Percentiles rank a stretch among this genome's conserved stretches.
Conservation (phyloP, 2,113 vertebrate species). For the Mormyrus iriodes region DNA sequence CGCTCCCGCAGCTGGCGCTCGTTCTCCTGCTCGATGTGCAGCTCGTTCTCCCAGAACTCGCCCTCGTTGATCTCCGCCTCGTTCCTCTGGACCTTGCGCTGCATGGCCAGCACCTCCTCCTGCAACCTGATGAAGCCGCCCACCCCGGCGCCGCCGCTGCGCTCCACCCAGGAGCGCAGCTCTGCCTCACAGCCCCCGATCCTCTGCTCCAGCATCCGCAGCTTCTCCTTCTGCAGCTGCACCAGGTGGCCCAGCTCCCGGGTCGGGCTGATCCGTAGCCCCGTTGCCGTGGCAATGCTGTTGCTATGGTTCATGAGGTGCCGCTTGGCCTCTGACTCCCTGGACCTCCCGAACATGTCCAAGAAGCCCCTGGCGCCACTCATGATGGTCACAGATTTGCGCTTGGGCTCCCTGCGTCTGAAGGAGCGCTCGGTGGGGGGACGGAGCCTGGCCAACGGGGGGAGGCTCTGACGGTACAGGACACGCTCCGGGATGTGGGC, state of each 20-base stretch:
- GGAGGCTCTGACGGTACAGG: constrained; percentile 85
- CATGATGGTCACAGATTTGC: constrained; percentile 92
- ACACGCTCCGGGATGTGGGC: constrained; percentile 80
- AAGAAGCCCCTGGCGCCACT: constrained; percentile 81
- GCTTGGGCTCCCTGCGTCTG: constrained; percentile 81
- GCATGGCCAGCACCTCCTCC: constrained; percentile 79
- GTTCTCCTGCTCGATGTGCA: constrained; percentile 92
- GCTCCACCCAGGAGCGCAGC: constrained; percentile 76
- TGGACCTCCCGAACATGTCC: constrained; percentile 77
- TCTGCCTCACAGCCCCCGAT: constrained; percentile 75
- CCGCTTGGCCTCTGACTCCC: constrained; percentile 72
- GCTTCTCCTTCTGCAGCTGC: constrained; percentile 81
- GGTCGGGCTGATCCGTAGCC: constrained; percentile 52
- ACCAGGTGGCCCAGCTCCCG: constrained; percentile 82
- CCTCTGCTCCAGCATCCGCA: constrained; percentile 76
- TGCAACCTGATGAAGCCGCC: constrained; percentile 51
- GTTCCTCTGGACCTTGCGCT: constrained; percentile 83
- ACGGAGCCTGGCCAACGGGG: constrained; percentile 83
- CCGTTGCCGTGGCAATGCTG: constrained; percentile 31
- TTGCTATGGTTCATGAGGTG: constrained; percentile 59
- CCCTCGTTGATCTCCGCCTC: constrained; percentile 93
- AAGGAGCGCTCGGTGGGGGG: constrained; percentile 72
- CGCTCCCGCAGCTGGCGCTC: constrained; percentile 89
- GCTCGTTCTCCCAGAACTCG: constrained; percentile 93
- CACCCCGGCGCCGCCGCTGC: constrained; percentile 44